Base-by-base conservation (phyloP, 2,113 vertebrate genomes). In the Lamprotornis superbus region DNA sequence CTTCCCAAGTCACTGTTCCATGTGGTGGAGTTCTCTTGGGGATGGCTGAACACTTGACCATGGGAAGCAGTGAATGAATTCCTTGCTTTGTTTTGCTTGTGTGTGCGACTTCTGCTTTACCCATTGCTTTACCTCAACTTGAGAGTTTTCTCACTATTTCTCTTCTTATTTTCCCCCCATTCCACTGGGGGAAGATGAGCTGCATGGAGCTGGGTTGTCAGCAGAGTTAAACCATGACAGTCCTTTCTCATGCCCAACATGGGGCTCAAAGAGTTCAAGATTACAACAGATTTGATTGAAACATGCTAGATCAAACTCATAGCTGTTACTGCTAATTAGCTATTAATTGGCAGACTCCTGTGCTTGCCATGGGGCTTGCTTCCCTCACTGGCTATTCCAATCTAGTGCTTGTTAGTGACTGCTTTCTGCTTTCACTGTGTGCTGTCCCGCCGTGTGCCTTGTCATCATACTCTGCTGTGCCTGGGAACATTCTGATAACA, bases 171-270 rank as follows among this genome's bases (percentile, higher is more conserved):
- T 5, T 0, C 15, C 15, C 11, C 22, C 7, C 20, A 35, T 40
- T 89, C 24, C 30, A 27, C 0, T 40, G n/a, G 17, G 47, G n/a
- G 8, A 75, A 47, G 46, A 68, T 25, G 53, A 53, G 11, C 60
- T 4, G 4, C 2, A 1, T 25, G 46, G n/a, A 75, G n/a, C n/a
- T 68, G 47, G 9, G 30, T 0, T 68, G 16, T 42, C n/a, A 76
- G 30, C 0, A 2, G 19, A 61, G 9, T 31, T 30, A 61, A 76
- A 68, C 70, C 40, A 61, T 5, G 8, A 16, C 35, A 69, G 14
- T 24, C 22, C 10, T 23, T 40, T 69, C 42, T 49, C 15, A 22
- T 31, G 40, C 47, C 70, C 70, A 61, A 12, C 14, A 9, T 3
- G 17, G 40, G 30, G 18, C 40, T 42, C 39, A 27, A 47, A 49